phyloP scores from a whole-genome alignment of 2,113 vertebrate species.

The Sminthopsis crassicaudata region DNA sequence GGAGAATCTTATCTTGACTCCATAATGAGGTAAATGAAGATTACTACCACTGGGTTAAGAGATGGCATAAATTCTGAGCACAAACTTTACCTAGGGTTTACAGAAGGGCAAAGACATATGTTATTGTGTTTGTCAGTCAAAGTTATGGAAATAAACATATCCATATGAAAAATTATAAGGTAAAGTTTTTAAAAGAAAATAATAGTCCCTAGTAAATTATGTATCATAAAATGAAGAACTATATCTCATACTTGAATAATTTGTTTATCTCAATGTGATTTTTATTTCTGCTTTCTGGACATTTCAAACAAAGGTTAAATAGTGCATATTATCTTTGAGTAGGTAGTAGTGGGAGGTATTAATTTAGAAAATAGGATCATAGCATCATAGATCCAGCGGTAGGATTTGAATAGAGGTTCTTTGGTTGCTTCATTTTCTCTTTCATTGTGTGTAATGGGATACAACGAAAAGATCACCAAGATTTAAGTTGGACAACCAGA shows the following conservation, averaged over 20 bases:
- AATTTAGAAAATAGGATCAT: neutral
- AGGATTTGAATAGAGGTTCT: neutral
- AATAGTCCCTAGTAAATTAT: neutral
- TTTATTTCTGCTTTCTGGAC: slow-evolving; percentile 45
- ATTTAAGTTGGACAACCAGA: neutral
- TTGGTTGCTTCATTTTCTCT: neutral
- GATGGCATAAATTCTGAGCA: slow-evolving; percentile 78
- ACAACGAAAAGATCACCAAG: neutral
- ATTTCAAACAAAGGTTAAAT: slow-evolving; percentile 21
- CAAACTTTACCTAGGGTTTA: slow-evolving; percentile 60
- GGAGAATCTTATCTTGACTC: slow-evolving; percentile 87
- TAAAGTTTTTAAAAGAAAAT: neutral
- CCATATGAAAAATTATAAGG: neutral
- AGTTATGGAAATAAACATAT: neutral
- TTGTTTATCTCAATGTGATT: neutral
- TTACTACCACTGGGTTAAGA: slow-evolving; percentile 70
- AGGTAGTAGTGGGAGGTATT: neutral
- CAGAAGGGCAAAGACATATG: slow-evolving; percentile 45
- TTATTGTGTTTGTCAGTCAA: slow-evolving; percentile 13
- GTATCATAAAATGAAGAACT: slow-evolving; percentile 8
- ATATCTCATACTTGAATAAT: neutral
- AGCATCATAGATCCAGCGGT: neutral
- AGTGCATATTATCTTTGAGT: slow-evolving; percentile 37
- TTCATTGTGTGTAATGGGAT: neutral
- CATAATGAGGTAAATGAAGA: slow-evolving; percentile 74